Percentiles rank a stretch among this genome's conserved stretches.
Evolutionary conservation across 2,797 vertebrate genomes (phyloP).

Genomic region (Eulemur rubriventer): DNA sequence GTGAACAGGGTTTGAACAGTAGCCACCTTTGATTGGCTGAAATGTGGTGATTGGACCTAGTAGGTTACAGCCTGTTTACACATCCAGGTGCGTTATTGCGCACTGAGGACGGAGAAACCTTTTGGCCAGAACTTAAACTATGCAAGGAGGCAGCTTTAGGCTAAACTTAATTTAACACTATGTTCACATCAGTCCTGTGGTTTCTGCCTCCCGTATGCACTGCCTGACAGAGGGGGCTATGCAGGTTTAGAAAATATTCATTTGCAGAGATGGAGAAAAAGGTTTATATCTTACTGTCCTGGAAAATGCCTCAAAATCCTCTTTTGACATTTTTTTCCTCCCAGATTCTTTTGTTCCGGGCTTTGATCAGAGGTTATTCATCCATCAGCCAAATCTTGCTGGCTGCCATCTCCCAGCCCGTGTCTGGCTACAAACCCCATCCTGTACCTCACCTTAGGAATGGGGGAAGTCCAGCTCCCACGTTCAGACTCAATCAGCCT

Average conservation of each 20-base stretch:
- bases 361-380: background rate
- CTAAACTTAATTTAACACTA: no score
- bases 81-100: no score
- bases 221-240: background rate
- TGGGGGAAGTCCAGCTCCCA: no score
- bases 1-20: no score
- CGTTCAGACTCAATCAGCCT: background rate
- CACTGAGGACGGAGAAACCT: no score
- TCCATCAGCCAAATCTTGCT: background rate
- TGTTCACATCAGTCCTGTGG: background rate
- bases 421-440: background rate
- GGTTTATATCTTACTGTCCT: background rate
- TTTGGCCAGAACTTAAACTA: no score
- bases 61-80: no score
- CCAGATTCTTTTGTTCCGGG: background rate
- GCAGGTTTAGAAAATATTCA: background rate
- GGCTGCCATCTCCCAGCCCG: background rate
- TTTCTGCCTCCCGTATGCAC: background rate
- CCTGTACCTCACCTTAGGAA: background rate
- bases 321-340: background rate
- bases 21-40: no score
- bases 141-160: no score
- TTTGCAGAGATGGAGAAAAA: background rate
- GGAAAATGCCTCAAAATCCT: background rate
- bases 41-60: no score